Conservation (phyloP, 1,140 invertebrate species). For the Aphelenchoides avenae region DNA sequence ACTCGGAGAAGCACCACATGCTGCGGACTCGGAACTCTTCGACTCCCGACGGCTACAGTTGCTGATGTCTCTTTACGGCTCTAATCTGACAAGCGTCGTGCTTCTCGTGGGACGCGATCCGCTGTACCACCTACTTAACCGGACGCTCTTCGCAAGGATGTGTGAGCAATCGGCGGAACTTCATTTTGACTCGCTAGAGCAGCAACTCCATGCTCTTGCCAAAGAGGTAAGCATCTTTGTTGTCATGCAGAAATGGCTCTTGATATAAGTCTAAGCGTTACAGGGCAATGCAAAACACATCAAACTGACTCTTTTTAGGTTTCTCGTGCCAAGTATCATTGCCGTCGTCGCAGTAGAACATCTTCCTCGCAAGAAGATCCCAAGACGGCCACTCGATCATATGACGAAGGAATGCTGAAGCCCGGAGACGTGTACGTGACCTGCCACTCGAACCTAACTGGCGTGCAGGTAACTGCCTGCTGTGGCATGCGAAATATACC, state of each 20-base stretch:
- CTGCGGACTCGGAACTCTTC: conserved; percentile 17
- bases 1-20: conserved; percentile 4
- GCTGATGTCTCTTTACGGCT: conserved; percentile 41
- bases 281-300: background rate
- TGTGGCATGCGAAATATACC: background rate
- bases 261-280: background rate
- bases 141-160: conserved; percentile 66
- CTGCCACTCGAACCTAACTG: conserved; percentile 80
- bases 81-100: conserved; percentile 62
- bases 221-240: conserved; percentile 19
- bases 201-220: conserved; percentile 69
- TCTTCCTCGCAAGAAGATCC: background rate
- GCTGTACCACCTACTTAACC: conserved; percentile 70
- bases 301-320: background rate
- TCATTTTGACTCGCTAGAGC: conserved; percentile 79
- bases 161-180: conserved; percentile 71
- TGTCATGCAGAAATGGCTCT: no score
- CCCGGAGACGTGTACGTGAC: conserved; percentile 90
- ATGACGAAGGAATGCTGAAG: conserved; percentile 62
- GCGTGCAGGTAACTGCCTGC: conserved; percentile 65
- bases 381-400: conserved; percentile 16
- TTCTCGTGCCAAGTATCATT: background rate
- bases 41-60: conserved; percentile 39
- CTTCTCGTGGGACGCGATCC: conserved; percentile 75
- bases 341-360: background rate